Percentiles rank a stretch among this genome's conserved stretches.
Conservation (phyloP, 2,797 vertebrate genomes). For the Ctenosaura bakeri region DNA sequence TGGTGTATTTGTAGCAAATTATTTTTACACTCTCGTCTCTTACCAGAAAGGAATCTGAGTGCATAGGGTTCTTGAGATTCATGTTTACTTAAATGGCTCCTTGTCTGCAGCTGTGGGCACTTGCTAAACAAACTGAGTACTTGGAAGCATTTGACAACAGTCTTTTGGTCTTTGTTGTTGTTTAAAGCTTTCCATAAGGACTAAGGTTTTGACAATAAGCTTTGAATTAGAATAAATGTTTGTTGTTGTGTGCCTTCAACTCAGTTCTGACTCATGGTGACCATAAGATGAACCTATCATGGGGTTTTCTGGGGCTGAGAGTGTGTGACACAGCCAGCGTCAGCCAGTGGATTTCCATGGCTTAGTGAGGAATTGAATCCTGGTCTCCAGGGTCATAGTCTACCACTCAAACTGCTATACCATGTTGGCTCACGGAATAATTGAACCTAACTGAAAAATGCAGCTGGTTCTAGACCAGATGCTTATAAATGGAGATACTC, state of each 20-base stretch:
- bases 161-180: background rate
- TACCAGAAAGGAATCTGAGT: conserved; percentile 13
- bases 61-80: background rate
- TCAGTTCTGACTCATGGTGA: no score
- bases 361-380: no score
- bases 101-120: background rate
- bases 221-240: background rate
- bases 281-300: no score
- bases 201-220: background rate
- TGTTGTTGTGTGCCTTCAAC: no score
- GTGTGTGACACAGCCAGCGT: no score
- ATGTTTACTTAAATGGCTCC: conserved; percentile 17
- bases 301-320: no score
- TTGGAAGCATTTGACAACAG: conserved; percentile 1
- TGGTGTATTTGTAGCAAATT: background rate
- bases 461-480: background rate
- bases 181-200: background rate
- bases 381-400: no score
- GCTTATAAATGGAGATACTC: no score
- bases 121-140: conserved; percentile 5
- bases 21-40: conserved; percentile 1
- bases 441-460: background rate
- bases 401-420: no score
- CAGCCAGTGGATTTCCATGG: no score
- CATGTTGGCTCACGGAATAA: background rate